These are phyloP conservation scores for Pluvialis apricaria DNA, from an alignment of 2,113 vertebrate species.

Conservation along the genomic window DNA sequence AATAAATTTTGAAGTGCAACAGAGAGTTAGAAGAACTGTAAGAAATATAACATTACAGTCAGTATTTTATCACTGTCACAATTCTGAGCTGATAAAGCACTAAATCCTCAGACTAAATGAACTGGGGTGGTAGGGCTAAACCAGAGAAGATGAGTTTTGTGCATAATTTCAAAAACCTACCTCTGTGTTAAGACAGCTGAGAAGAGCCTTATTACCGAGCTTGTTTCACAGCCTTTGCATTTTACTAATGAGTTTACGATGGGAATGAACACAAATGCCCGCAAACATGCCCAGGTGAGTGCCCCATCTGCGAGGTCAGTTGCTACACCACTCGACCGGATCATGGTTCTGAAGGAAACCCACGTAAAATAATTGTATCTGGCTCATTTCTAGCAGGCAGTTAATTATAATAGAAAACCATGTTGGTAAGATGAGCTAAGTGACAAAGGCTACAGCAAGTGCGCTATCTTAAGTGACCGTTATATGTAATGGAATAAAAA, in stretches of 20 bases:
- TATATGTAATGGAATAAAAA: rapidly evolving
- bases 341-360: not conserved
- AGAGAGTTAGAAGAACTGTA: not conserved
- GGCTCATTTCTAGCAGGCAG: not conserved
- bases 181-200: not conserved
- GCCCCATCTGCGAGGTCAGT: not conserved
- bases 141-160: not conserved
- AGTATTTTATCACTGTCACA: not conserved
- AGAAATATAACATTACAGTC: not conserved
- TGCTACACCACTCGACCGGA: rapidly evolving
- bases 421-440: not conserved
- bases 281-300: not conserved
- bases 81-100: not conserved
- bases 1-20: not conserved
- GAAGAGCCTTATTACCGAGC: not conserved
- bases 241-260: rapidly evolving
- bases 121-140: not conserved
- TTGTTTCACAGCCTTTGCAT: not conserved
- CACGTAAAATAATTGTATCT: not conserved
- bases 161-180: not conserved
- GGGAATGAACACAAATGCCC: not conserved
- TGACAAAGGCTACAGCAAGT: not conserved
- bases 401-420: not conserved
- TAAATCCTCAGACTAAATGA: not conserved
- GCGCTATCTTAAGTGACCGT: rapidly evolving